Percentiles rank a stretch among this genome's conserved stretches.
These are phyloP conservation scores for Cheilosia soror DNA, from an alignment of 2,888 invertebrate species.

Conservation along the genomic window DNA sequence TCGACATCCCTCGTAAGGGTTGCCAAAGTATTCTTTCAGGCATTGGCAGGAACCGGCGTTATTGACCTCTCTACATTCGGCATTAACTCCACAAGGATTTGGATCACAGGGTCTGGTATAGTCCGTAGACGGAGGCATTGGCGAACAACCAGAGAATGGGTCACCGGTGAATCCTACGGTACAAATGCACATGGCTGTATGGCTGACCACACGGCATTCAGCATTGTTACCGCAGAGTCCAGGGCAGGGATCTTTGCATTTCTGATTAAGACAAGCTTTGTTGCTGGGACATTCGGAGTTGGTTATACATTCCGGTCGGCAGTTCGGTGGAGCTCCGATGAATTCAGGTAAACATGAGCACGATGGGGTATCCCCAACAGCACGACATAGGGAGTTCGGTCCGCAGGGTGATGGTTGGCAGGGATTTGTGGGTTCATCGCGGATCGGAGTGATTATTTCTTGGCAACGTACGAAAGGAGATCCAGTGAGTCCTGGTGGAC, in stretches of 20 bases:
- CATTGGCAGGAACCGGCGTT: constrained; percentile 89
- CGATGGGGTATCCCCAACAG: constrained; percentile 83
- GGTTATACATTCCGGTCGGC: constrained; percentile 89
- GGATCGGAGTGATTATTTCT: constrained; percentile 81
- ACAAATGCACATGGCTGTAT: constrained; percentile 86
- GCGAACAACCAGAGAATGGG: constrained; percentile 86
- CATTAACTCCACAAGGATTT: constrained; percentile 88
- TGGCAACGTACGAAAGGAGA: constrained; percentile 90
- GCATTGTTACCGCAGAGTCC: constrained; percentile 87
- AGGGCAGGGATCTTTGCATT: constrained; percentile 89
- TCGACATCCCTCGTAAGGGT: constrained; percentile 89
- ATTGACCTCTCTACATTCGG: constrained; percentile 88
- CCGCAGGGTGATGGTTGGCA: constrained; percentile 85
- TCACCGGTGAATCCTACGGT: constrained; percentile 88
- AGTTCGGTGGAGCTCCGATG: constrained; percentile 88
- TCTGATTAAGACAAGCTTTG: constrained; percentile 88
- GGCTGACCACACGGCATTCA: constrained; percentile 86
- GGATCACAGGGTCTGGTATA: constrained; percentile 85
- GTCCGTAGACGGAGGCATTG: constrained; percentile 79
- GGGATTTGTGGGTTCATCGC: constrained; percentile 80
- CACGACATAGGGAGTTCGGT: constrained; percentile 85
- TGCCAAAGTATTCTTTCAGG: constrained; percentile 86
- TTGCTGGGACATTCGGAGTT: constrained; percentile 88
- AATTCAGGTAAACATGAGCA: constrained; percentile 88
- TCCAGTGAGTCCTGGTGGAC: constrained; percentile 88